phyloP scores from a whole-genome alignment of 2,888 invertebrate species.

The Sesia apiformis region DNA sequence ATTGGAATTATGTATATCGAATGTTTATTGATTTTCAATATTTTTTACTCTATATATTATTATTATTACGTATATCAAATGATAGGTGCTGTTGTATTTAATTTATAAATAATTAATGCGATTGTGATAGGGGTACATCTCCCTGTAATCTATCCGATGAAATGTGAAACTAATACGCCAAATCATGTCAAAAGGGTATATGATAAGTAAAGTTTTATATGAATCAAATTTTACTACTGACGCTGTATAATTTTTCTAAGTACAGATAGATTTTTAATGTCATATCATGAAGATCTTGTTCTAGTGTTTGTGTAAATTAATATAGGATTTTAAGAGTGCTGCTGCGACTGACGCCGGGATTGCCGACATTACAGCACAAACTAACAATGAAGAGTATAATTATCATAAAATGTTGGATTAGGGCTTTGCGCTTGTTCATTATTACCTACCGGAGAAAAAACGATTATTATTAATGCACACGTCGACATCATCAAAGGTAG shows the following conservation, averaged over 20 bases:
- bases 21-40: conserved; percentile 42
- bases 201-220: conserved; percentile 65
- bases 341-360: conserved; percentile 19
- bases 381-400: not conserved
- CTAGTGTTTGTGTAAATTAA: conserved; percentile 44
- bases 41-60: conserved; percentile 41
- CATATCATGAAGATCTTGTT: conserved; percentile 59
- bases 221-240: conserved; percentile 62
- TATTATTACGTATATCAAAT: conserved; percentile 52
- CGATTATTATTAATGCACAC: too few relatives aligned
- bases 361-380: not conserved
- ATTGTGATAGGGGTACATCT: conserved; percentile 61
- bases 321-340: conserved; percentile 34
- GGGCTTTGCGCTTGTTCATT: too few relatives aligned
- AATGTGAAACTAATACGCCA: conserved; percentile 57
- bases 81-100: conserved; percentile 69
- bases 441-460: too few relatives aligned
- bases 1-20: conserved; percentile 46
- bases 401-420: too few relatives aligned
- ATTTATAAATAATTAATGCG: conserved; percentile 55
- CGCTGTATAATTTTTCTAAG: conserved; percentile 61
- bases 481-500: too few relatives aligned
- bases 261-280: conserved; percentile 57
- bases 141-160: conserved; percentile 56
- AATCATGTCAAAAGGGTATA: conserved; percentile 68